Percentiles rank a stretch among this genome's conserved stretches.
These are phyloP conservation scores for Novumbra hubbsi DNA, from an alignment of 2,797 vertebrate genomes.

Conservation along the genomic window DNA sequence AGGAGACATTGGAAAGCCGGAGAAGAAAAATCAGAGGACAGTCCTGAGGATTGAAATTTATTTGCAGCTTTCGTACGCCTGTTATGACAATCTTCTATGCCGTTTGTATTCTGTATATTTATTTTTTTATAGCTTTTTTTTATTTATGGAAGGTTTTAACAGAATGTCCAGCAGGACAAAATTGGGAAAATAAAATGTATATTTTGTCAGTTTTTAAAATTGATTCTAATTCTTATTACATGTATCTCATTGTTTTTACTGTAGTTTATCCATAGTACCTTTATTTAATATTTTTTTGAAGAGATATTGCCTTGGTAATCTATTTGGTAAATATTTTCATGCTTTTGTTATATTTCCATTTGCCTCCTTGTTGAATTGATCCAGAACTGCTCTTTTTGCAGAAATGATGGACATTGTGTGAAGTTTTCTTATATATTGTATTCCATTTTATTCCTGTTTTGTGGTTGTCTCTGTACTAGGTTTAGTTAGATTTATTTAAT, in stretches of 20 bases:
- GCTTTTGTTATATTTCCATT: not conserved
- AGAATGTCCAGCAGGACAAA: not conserved
- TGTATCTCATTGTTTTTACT: not conserved
- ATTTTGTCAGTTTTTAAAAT: not conserved
- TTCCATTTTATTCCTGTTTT: not conserved
- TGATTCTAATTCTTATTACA: not conserved
- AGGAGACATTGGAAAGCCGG: conserved; percentile 90
- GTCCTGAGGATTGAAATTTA: conserved; percentile 76
- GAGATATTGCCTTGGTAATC: not conserved
- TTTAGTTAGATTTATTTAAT: conserved; percentile 20
- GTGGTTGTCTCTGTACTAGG: not conserved
- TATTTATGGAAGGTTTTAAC: conserved; percentile 34
- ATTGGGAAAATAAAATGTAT: conserved; percentile 41
- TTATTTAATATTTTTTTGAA: not conserved
- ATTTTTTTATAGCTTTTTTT: conserved; percentile 25
- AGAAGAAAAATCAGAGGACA: conserved; percentile 78
- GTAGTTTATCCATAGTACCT: not conserved
- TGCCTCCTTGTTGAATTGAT: not conserved
- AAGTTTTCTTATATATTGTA: too few relatives aligned
- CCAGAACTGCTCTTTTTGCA: not conserved
- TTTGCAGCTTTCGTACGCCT: not conserved
- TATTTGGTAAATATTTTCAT: not conserved
- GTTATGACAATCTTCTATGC: conserved; percentile 13
- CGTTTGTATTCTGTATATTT: conserved; percentile 28
- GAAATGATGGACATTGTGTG: not conserved